phyloP scores from a whole-genome alignment of 2,888 invertebrate species.

The Amphipyra berbera region DNA sequence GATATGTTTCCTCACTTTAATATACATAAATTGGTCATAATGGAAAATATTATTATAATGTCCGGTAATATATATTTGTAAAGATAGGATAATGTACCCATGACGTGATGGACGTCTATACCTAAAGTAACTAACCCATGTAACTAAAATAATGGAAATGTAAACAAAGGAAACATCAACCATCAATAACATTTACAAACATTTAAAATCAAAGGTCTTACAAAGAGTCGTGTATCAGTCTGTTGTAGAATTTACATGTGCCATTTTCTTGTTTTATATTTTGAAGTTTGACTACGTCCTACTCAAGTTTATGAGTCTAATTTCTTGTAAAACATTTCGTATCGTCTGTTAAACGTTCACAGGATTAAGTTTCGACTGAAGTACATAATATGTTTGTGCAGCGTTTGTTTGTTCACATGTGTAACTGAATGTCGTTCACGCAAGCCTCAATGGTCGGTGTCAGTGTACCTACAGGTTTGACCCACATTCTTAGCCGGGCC shows the following conservation, averaged over 20 bases:
- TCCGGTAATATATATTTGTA: constrained; percentile 14
- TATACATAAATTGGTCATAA: constrained; percentile 57
- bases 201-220: constrained; percentile 35
- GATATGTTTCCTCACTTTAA: constrained; percentile 74
- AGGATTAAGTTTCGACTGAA: constrained; percentile 26
- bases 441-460: constrained; percentile 40
- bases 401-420: constrained; percentile 49
- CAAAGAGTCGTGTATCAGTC: neutral
- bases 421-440: constrained; percentile 40
- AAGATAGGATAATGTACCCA: constrained; percentile 1
- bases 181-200: constrained; percentile 21
- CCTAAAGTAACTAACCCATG: neutral
- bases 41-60: constrained; percentile 58
- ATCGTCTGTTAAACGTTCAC: constrained; percentile 3
- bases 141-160: neutral
- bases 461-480: constrained; percentile 51
- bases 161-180: constrained; percentile 21
- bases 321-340: constrained; percentile 1
- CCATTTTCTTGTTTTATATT: constrained; percentile 9
- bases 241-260: constrained; percentile 12
- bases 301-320: neutral
- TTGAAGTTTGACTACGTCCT: neutral
- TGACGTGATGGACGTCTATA: neutral
- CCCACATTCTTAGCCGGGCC: constrained; percentile 46
- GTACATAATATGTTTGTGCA: constrained; percentile 21